Evolutionary conservation across 2,797 vertebrate genomes (phyloP).

Genomic region (Phrynocephalus forsythii): DNA sequence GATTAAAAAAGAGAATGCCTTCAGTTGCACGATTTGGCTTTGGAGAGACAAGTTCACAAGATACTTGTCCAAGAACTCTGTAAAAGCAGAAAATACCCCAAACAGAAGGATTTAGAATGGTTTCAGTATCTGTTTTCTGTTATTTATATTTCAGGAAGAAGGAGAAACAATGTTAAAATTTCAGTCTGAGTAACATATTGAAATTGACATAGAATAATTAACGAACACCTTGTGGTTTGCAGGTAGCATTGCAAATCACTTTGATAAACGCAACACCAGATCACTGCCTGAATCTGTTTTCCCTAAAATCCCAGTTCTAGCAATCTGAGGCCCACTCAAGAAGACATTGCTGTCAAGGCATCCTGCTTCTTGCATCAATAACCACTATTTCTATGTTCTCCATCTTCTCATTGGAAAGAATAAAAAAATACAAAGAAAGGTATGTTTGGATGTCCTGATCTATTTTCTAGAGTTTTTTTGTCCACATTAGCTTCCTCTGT

Average conservation of each 20-base stretch:
- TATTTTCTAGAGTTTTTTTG: not conserved
- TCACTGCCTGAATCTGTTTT: too few relatives aligned
- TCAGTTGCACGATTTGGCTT: slow-evolving; percentile 93
- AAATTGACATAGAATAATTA: not conserved
- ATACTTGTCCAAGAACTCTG: slow-evolving; percentile 96
- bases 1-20: slow-evolving; percentile 93
- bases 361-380: too few relatives aligned
- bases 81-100: slow-evolving; percentile 19
- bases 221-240: not conserved
- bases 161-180: not conserved
- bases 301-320: too few relatives aligned
- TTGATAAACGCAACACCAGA: too few relatives aligned
- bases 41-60: slow-evolving; percentile 92
- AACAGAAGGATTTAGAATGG: too few relatives aligned
- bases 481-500: not conserved
- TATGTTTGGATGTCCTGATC: too few relatives aligned
- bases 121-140: not conserved
- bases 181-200: not conserved
- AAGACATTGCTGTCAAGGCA: too few relatives aligned
- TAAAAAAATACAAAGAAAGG: too few relatives aligned
- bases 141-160: not conserved
- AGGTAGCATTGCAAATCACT: not conserved
- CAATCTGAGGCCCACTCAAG: too few relatives aligned
- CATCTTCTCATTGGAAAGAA: too few relatives aligned
- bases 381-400: too few relatives aligned